Conservation (phyloP, 1,140 invertebrate species). For the Zaprionus kolodkinae region DNA sequence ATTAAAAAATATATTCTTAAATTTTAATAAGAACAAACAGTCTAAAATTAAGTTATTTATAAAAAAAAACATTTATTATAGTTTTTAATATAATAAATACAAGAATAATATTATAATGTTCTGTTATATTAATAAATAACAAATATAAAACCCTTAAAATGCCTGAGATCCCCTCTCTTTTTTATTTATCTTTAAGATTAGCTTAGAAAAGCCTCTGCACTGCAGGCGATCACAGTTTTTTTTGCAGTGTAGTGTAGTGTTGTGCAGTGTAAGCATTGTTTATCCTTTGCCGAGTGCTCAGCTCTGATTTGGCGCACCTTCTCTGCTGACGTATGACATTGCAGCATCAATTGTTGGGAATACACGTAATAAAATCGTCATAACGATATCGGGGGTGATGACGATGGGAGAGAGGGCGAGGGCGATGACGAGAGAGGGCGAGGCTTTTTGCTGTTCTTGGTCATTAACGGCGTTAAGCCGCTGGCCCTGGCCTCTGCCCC, state of each 20-base stretch:
- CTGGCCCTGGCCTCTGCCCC: slow-evolving; percentile 45
- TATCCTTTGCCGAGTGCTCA: slow-evolving; percentile 34
- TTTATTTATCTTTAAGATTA: neutral
- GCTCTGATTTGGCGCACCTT: slow-evolving; percentile 70
- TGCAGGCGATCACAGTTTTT: neutral
- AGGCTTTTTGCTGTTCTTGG: slow-evolving; percentile 64
- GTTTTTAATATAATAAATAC: too few relatives aligned
- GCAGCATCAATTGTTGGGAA: slow-evolving; percentile 80
- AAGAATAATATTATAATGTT: too few relatives aligned
- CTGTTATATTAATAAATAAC: too few relatives aligned
- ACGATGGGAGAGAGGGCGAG: neutral
- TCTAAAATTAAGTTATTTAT: too few relatives aligned
- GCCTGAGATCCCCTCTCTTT: too few relatives aligned
- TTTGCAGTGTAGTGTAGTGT: slow-evolving; percentile 1
- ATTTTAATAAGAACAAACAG: too few relatives aligned
- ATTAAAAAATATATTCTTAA: too few relatives aligned
- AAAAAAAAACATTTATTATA: too few relatives aligned
- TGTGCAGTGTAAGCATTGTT: slow-evolving; percentile 38
- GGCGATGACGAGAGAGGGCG: slow-evolving; percentile 48
- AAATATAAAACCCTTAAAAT: too few relatives aligned
- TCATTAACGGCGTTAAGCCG: slow-evolving; percentile 79
- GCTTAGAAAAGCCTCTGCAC: neutral
- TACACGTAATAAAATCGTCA: slow-evolving; percentile 73
- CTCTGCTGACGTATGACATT: slow-evolving; percentile 81
- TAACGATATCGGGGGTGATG: slow-evolving; percentile 36